phyloP scores from a whole-genome alignment of 2,113 vertebrate genomes.

The Rana temporaria region DNA sequence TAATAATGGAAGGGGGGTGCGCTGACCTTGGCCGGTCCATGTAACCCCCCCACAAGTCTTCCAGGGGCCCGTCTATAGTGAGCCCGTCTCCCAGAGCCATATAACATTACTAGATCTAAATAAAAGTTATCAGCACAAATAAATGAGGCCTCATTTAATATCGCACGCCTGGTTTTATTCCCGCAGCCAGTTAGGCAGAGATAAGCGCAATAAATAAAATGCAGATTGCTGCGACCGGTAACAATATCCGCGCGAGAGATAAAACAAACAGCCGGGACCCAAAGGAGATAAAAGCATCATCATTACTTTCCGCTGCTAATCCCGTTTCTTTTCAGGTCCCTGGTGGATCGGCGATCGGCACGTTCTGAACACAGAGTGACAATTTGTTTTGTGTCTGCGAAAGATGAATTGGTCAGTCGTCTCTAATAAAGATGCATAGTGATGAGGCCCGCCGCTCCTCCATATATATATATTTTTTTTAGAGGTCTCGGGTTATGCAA shows the following conservation, averaged over 20 bases:
- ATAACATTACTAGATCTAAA: background rate
- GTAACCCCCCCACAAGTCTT: too few species aligned
- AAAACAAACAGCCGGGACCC: slow-evolving; percentile 65
- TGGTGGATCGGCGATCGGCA: slow-evolving; percentile 59
- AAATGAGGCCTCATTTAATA: background rate
- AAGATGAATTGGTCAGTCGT: slow-evolving; percentile 84
- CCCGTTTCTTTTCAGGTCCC: slow-evolving; percentile 63
- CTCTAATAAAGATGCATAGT: slow-evolving; percentile 86
- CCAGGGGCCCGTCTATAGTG: too few species aligned
- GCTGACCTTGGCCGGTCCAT: too few species aligned
- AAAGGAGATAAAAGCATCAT: slow-evolving; percentile 64
- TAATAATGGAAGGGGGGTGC: too few species aligned
- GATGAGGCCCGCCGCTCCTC: slow-evolving; percentile 59
- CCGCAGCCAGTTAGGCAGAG: background rate
- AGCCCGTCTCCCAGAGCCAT: too few species aligned
- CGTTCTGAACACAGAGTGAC: slow-evolving; percentile 75
- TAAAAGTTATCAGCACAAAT: background rate
- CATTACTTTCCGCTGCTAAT: slow-evolving; percentile 34
- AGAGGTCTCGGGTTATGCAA: slow-evolving; percentile 75
- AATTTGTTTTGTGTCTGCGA: slow-evolving; percentile 86
- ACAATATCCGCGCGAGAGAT: slow-evolving; percentile 57
- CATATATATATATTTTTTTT: background rate
- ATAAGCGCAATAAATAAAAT: background rate
- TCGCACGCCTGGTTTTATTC: background rate
- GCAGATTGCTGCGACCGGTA: slow-evolving; percentile 2